Percentiles rank a stretch among this genome's conserved stretches.
These are phyloP conservation scores for Zaprionus africanus DNA, from an alignment of 1,140 invertebrate species.

Conservation along the genomic window DNA sequence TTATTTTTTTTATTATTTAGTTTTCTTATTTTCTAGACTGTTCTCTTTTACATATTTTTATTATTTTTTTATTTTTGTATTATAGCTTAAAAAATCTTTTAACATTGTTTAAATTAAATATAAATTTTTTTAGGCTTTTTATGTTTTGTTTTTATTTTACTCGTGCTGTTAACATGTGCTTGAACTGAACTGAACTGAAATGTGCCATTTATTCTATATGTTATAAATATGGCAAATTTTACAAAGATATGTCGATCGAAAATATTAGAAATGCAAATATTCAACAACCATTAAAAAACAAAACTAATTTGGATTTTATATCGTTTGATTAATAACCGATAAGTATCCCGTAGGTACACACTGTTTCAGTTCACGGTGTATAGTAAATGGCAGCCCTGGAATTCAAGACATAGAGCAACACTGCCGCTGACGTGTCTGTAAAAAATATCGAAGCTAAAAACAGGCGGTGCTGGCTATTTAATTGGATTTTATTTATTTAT, in stretches of 20 bases:
- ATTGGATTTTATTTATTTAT: slow-evolving; percentile 60
- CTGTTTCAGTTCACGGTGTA: background rate
- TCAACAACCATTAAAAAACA: background rate
- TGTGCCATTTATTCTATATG: background rate
- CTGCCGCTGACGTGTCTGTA: slow-evolving; percentile 67
- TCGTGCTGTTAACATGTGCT: background rate
- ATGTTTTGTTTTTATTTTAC: background rate
- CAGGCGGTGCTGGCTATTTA: slow-evolving; percentile 69
- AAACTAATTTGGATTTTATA: background rate
- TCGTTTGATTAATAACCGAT: slow-evolving; percentile 16
- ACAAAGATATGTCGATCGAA: background rate
- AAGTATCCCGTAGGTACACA: slow-evolving; percentile 3
- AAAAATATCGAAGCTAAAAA: slow-evolving; percentile 59
- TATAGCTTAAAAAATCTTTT: background rate
- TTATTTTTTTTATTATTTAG: background rate
- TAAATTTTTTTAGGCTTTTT: background rate
- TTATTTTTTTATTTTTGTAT: background rate
- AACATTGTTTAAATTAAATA: background rate
- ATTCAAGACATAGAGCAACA: slow-evolving; percentile 10
- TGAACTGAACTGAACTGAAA: background rate
- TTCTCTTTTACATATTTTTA: background rate
- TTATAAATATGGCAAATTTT: background rate
- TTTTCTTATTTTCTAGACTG: background rate
- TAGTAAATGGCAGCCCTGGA: slow-evolving; percentile 13
- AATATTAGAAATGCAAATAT: background rate